These are phyloP conservation scores for Manacus vitellinus DNA, from an alignment of 2,113 vertebrate genomes.

Conservation along the genomic window DNA sequence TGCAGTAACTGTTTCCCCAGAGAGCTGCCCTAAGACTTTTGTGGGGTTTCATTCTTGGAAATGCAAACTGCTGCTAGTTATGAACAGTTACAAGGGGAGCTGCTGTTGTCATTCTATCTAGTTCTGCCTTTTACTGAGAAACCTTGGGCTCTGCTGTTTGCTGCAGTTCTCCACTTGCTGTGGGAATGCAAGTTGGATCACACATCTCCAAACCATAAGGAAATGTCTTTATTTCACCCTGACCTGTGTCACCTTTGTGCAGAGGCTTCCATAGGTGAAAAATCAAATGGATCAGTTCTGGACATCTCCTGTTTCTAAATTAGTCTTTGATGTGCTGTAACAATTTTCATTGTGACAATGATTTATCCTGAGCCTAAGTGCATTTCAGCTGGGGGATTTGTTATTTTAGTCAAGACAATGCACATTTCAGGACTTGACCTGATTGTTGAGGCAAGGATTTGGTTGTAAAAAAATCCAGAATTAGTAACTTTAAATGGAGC, in stretches of 20 bases:
- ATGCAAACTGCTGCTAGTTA: neutral
- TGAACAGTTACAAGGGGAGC: neutral
- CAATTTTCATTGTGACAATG: neutral
- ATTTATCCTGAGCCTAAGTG: neutral
- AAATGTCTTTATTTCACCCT: neutral
- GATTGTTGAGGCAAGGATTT: neutral
- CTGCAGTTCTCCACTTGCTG: neutral
- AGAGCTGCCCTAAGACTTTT: neutral
- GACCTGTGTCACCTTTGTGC: neutral
- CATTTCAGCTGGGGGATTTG: neutral
- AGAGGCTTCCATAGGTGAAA: neutral
- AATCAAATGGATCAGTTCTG: neutral
- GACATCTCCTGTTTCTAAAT: neutral
- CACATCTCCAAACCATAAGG: neutral
- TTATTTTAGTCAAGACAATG: neutral
- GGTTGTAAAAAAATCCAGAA: neutral
- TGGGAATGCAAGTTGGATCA: neutral
- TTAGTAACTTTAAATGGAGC: neutral
- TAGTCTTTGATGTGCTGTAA: neutral
- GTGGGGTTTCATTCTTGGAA: neutral
- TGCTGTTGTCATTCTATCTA: neutral
- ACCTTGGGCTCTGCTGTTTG: neutral
- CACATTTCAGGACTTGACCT: neutral
- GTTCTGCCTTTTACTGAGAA: neutral
- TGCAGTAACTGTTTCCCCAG: neutral